Evolutionary conservation across 2,797 vertebrate genomes (phyloP).

Genomic region (Sebastes trivittatus): DNA sequence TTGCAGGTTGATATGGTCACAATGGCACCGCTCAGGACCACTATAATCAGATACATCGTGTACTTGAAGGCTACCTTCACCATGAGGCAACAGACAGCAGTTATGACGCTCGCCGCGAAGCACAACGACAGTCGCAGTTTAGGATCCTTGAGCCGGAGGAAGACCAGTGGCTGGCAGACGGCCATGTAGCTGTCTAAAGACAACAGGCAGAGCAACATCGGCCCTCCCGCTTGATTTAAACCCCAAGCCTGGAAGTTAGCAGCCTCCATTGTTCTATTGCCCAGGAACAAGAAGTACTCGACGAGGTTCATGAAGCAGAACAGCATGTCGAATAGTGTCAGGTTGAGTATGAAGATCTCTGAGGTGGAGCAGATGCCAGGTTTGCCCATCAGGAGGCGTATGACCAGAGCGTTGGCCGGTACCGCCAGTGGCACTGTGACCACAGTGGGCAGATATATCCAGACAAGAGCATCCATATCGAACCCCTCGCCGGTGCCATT

Average conservation of each 20-base stretch:
- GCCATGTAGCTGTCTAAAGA: constrained; percentile 26
- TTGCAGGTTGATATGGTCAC: constrained; percentile 14
- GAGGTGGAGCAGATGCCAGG: constrained; percentile 39
- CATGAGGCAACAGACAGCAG: neutral
- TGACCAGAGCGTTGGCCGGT: constrained; percentile 8
- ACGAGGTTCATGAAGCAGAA: neutral
- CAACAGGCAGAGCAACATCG: constrained; percentile 8
- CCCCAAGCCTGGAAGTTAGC: neutral
- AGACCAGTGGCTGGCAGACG: constrained; percentile 32
- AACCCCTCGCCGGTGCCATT: neutral
- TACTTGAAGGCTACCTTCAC: fast-evolving
- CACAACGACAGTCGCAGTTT: constrained; percentile 3
- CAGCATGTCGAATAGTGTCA: neutral
- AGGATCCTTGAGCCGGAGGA: constrained; percentile 19
- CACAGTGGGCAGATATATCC: constrained; percentile 15
- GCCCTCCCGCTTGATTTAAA: constrained; percentile 22
- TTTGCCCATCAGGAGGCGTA: constrained; percentile 38
- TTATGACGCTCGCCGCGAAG: neutral
- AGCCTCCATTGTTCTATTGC: fast-evolving
- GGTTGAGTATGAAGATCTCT: constrained; percentile 41
- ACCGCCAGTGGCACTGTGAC: constrained; percentile 10
- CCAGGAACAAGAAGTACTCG: neutral
- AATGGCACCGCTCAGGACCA: neutral
- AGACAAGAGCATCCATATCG: neutral
- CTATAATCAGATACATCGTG: neutral